These are phyloP conservation scores for Pagetopsis macropterus DNA, from an alignment of 2,797 vertebrate genomes.

Conservation along the genomic window DNA sequence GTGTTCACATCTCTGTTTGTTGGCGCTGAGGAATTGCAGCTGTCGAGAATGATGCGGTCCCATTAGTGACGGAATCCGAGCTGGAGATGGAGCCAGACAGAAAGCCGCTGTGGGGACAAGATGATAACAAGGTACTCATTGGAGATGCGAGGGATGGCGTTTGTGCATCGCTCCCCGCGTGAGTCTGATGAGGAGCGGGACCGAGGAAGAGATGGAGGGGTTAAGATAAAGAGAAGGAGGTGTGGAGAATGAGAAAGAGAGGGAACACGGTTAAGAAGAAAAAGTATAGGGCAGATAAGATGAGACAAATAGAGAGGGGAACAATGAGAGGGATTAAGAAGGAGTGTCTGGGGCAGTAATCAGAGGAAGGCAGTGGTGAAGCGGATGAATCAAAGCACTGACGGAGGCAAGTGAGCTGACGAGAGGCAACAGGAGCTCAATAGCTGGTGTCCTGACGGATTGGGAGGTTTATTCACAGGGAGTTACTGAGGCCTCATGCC, in stretches of 20 bases:
- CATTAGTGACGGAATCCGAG: conserved; percentile 75
- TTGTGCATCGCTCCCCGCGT: conserved; percentile 58
- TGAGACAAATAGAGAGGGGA: conserved; percentile 59
- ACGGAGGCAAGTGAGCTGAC: conserved; percentile 34
- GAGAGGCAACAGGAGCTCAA: conserved; percentile 16
- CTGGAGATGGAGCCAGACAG: conserved; percentile 69
- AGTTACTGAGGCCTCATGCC: conserved; percentile 54
- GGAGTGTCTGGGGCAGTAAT: conserved; percentile 60
- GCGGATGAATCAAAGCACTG: conserved; percentile 52
- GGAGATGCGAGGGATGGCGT: conserved; percentile 76
- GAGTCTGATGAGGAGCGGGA: conserved; percentile 63
- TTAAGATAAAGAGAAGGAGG: conserved; percentile 14
- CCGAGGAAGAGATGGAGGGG: conserved; percentile 55
- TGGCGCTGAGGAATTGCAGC: conserved; percentile 72
- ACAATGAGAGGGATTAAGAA: conserved; percentile 57
- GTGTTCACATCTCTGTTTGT: conserved; percentile 70
- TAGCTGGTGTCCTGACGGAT: conserved; percentile 37
- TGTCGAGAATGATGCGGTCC: conserved; percentile 73
- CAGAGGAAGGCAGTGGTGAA: conserved; percentile 49
- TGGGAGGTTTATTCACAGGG: conserved; percentile 67
- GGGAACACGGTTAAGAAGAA: conserved; percentile 28
- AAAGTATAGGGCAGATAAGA: conserved; percentile 59
- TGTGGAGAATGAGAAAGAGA: conserved; percentile 35
- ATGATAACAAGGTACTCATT: conserved; percentile 82
- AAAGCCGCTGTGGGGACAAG: conserved; percentile 70